Evolutionary conservation across 2,888 invertebrate species (phyloP).

Genomic region (Phytoseiulus persimilis): DNA sequence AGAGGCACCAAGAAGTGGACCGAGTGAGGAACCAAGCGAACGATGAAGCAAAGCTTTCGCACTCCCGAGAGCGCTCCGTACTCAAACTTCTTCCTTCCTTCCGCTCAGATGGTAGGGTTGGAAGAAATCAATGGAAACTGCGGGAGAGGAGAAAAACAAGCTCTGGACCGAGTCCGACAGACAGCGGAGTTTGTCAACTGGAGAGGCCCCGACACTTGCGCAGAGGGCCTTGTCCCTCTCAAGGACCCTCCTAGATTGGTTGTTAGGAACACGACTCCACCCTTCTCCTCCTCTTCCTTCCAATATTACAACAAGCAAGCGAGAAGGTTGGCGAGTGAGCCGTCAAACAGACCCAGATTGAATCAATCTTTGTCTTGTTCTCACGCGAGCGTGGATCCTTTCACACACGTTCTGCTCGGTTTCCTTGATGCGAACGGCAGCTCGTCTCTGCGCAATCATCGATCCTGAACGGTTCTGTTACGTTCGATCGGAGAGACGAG

Average conservation of each 20-base stretch:
- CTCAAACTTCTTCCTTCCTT: neutral
- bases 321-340: neutral
- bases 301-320: neutral
- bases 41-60: neutral
- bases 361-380: neutral
- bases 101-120: neutral
- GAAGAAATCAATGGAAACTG: neutral
- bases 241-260: neutral
- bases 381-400: neutral
- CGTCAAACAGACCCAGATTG: neutral
- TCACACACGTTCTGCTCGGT: neutral
- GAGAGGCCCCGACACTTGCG: neutral
- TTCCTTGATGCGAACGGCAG: neutral
- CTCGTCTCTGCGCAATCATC: no score
- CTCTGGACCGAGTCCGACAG: neutral
- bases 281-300: neutral
- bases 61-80: neutral
- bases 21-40: no score
- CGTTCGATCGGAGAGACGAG: no score
- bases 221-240: neutral
- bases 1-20: no score
- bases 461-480: no score
- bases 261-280: neutral
- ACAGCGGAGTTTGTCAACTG: neutral
- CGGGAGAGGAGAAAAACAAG: neutral